A percentile compares a stretch with the other conserved stretches of the same genome.
These are phyloP conservation scores for Cotesia chilonis DNA, from an alignment of 1,140 invertebrate species.

Conservation along the genomic window DNA sequence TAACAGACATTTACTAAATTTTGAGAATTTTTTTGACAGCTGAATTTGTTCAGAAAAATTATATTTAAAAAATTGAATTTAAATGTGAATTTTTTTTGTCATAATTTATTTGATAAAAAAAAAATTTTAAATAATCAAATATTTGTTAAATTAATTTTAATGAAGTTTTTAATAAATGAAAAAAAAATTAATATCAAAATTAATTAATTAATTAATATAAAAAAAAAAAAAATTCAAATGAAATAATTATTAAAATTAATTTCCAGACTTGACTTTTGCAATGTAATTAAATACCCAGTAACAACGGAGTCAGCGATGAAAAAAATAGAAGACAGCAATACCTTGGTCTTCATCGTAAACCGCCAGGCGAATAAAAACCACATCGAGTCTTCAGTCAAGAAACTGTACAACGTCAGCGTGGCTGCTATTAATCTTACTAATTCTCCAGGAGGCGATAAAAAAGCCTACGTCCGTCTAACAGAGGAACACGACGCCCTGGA, in stretches of 20 bases:
- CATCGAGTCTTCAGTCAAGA: constrained; percentile 94
- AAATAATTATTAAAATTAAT: constrained; percentile 40
- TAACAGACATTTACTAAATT: no score
- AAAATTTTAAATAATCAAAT: no score
- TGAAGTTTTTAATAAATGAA: no score
- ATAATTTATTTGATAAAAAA: no score
- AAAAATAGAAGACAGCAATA: constrained; percentile 99
- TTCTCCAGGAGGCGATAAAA: constrained; percentile 98
- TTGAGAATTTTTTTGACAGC: no score
- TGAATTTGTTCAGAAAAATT: no score
- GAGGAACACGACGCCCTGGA: constrained; percentile 99
- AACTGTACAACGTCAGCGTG: constrained; percentile 98
- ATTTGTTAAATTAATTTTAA: no score
- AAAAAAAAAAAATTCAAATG: neutral
- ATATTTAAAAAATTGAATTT: no score
- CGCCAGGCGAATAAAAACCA: constrained; percentile 97
- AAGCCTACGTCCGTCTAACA: constrained; percentile 97
- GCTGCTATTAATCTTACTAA: constrained; percentile 97
- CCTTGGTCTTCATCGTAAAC: constrained; percentile 98
- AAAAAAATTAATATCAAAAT: no score
- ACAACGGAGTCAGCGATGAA: constrained; percentile 99
- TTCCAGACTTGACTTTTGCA: constrained; percentile 94
- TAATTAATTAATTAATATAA: no score
- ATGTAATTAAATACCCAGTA: constrained; percentile 97
- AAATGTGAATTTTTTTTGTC: no score